Evolutionary conservation across 1,140 invertebrate species (phyloP).

Genomic region (Monomorium pharaonis): DNA sequence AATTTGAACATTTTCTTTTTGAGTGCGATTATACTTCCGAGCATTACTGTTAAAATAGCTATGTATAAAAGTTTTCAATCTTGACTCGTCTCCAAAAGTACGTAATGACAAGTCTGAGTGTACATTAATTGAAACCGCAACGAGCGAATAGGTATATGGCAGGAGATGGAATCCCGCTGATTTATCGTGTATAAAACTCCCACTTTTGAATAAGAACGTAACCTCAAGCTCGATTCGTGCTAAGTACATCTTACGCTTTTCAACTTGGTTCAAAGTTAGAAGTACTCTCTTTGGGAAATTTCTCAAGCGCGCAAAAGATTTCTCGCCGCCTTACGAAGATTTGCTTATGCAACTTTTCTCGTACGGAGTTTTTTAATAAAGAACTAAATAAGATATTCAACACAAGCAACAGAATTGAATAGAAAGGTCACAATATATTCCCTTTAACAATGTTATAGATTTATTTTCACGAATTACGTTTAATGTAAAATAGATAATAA

Average conservation of each 20-base stretch:
- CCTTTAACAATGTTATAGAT: neutral
- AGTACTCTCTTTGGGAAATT: conserved; percentile 36
- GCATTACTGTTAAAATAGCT: conserved; percentile 38
- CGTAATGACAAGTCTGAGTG: conserved; percentile 41
- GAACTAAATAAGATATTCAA: conserved; percentile 23
- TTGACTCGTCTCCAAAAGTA: conserved; percentile 40
- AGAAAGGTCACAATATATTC: conserved; percentile 4
- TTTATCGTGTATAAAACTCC: conserved; percentile 30
- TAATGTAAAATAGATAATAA: conserved; percentile 2
- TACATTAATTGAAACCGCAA: conserved; percentile 37
- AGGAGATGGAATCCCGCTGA: neutral
- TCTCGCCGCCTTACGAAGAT: conserved; percentile 45
- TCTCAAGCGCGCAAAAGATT: conserved; percentile 32
- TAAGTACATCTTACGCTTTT: conserved; percentile 45
- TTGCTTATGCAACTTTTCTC: conserved; percentile 51
- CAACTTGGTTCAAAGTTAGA: conserved; percentile 47
- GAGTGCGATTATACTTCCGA: conserved; percentile 16
- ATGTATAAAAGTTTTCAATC: conserved; percentile 53
- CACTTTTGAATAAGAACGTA: conserved; percentile 29
- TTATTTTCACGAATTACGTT: conserved; percentile 32
- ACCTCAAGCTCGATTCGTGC: conserved; percentile 9
- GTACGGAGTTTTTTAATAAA: conserved; percentile 48
- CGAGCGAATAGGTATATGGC: neutral
- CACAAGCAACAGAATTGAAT: conserved; percentile 45
- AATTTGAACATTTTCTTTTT: too few relatives aligned